These are phyloP conservation scores for Brachyptera risi DNA, from an alignment of 2,888 invertebrate genomes.

Conservation along the genomic window DNA sequence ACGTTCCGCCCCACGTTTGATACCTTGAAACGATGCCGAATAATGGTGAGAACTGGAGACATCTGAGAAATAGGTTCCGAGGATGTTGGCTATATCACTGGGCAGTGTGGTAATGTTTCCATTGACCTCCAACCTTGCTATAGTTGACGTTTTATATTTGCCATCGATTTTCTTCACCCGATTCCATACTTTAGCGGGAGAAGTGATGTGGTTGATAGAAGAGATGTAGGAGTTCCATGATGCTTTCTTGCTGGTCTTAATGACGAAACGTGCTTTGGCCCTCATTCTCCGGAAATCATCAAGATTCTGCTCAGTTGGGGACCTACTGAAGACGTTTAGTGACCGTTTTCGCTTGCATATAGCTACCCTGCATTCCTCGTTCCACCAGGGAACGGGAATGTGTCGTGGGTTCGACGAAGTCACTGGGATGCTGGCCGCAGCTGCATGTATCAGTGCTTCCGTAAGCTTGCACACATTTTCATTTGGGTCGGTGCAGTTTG, in stretches of 20 bases:
- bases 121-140: not conserved
- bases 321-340: not conserved
- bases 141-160: not conserved
- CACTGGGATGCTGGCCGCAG: not conserved
- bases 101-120: not conserved
- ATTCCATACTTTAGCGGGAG: slow-evolving; percentile 3
- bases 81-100: not conserved
- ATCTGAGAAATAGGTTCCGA: not conserved
- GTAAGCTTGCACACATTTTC: not conserved
- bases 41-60: slow-evolving; percentile 12
- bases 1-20: not conserved
- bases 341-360: not conserved
- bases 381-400: slow-evolving; percentile 12
- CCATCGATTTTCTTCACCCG: slow-evolving; percentile 13
- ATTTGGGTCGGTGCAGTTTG: not conserved
- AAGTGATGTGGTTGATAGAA: not conserved
- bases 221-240: slow-evolving; percentile 10
- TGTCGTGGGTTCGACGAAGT: slow-evolving; percentile 1
- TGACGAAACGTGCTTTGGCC: slow-evolving; percentile 1
- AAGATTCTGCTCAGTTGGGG: not conserved
- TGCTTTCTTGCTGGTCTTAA: not conserved
- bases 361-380: slow-evolving; percentile 1
- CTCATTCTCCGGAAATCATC: not conserved
- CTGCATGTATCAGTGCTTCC: not conserved
- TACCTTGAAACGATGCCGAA: slow-evolving; percentile 3